Conservation (phyloP, 92 coral and sea anemone species). For the Nematostella vectensis region DNA sequence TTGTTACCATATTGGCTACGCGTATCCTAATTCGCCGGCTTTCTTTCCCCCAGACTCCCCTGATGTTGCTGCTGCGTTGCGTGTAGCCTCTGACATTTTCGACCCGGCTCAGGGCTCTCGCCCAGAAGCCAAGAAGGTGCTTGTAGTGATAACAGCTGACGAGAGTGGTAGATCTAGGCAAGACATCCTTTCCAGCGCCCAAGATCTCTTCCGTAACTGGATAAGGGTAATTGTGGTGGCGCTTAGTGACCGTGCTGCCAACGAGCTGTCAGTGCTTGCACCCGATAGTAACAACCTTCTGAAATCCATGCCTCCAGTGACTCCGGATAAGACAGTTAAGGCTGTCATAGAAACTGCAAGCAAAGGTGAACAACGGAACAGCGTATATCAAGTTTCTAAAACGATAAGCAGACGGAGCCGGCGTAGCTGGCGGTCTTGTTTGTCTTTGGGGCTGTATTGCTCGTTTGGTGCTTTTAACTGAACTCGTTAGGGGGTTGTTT, state of each 20-base stretch:
- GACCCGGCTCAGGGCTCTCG: conserved; percentile 38
- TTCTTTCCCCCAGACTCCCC: conserved; percentile 37
- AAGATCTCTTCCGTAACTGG: conserved; percentile 41
- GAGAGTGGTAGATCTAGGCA: conserved; percentile 40
- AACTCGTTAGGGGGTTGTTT: too few relatives aligned
- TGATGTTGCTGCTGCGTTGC: conserved; percentile 43
- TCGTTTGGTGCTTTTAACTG: too few relatives aligned
- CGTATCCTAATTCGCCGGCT: too few relatives aligned
- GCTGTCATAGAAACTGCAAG: conserved; percentile 14
- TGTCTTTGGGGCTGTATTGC: too few relatives aligned
- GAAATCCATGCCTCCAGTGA: background rate
- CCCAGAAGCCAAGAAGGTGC: conserved; percentile 45
- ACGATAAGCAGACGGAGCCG: too few relatives aligned
- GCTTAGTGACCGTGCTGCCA: conserved; percentile 58
- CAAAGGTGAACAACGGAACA: too few relatives aligned
- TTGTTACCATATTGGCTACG: too few relatives aligned
- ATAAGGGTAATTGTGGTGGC: conserved; percentile 75
- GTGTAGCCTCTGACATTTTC: conserved; percentile 52
- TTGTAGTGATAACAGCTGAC: conserved; percentile 65
- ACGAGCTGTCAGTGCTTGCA: conserved; percentile 23
- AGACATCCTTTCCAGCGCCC: conserved; percentile 44
- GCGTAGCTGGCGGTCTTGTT: too few relatives aligned
- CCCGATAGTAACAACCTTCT: conserved; percentile 25
- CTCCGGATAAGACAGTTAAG: conserved; percentile 12
- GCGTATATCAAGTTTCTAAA: too few relatives aligned